Evolutionary conservation across 1,140 invertebrate species (phyloP), one percentile per base, ranked within the genome.

Genomic region (Aphaenogaster ashmeadi): DNA sequence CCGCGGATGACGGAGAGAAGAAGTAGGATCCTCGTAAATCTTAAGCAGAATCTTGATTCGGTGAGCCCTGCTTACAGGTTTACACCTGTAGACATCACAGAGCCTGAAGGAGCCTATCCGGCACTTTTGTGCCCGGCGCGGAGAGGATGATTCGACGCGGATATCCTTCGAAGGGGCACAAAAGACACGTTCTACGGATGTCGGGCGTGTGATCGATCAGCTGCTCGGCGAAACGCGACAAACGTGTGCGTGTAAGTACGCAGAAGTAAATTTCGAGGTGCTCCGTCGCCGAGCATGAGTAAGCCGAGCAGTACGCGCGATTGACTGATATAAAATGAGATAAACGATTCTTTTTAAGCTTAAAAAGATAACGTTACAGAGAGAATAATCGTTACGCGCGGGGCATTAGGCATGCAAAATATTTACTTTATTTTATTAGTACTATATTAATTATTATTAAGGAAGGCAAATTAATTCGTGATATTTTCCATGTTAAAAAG

Each of bases 51-150:
- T 88, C 90, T 92, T 90, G 91, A 85, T 90, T 93, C 90, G 87
- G 86, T 88, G 89, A 93, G 88, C 84, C 88, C 80, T 88, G 91
- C 92, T 93, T 93, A 91, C 89, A 81, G 88, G 84, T 93, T 92
- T 92, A 87, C 91, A 92, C 87, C 84, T 92, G 84, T 87, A 89
- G 69, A 74, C 77, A 71, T 18, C 52, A 58, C 41, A 41, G 64
- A 81, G n/a, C 27, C 58, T 7, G 60, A 27, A 58, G 7, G 41
- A 58, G 67, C 56, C 33, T 74, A 74, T 44, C 60, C 3, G 47
- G 56, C 47, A 79, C 66, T 74, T 86, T 86, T 62, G 74, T 33
- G 18, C 67, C 3, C 18, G 33, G 18, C 67, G 18, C 47, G 15
- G n/a, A 38, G 41, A 83, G 56, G 54, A 87, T 60, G 88, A 77